These are phyloP conservation scores for Nymphalis urticae DNA, from an alignment of 2,888 invertebrate species.

Conservation along the genomic window DNA sequence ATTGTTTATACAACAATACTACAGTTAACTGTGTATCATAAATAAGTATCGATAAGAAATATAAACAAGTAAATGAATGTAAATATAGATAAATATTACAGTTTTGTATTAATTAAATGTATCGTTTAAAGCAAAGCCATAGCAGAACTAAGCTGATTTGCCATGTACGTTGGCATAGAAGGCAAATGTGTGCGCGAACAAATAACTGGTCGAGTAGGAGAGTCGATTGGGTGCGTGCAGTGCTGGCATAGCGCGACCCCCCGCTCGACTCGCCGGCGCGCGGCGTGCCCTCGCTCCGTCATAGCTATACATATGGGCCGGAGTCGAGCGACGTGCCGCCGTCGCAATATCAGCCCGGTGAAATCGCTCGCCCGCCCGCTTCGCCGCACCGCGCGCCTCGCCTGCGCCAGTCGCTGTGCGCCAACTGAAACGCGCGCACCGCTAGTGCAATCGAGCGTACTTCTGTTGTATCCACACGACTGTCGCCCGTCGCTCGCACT, in stretches of 20 bases:
- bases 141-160: slow-evolving; percentile 46
- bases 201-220: slow-evolving; percentile 68
- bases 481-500: slow-evolving; percentile 56
- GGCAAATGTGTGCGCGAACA: slow-evolving; percentile 43
- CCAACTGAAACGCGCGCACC: slow-evolving; percentile 82
- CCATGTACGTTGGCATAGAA: slow-evolving; percentile 38
- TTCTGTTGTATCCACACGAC: slow-evolving; percentile 60
- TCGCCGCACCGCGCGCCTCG: slow-evolving; percentile 76
- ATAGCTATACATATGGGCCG: slow-evolving; percentile 76
- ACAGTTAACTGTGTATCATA: neutral
- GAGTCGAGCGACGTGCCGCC: slow-evolving; percentile 68
- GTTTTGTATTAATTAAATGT: slow-evolving; percentile 27
- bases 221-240: slow-evolving; percentile 67
- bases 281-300: slow-evolving; percentile 70
- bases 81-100: slow-evolving; percentile 7
- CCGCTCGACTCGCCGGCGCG: slow-evolving; percentile 58
- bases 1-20: neutral
- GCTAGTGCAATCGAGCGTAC: slow-evolving; percentile 76
- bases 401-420: slow-evolving; percentile 81
- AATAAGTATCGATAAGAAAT: neutral
- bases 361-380: slow-evolving; percentile 79
- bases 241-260: slow-evolving; percentile 64
- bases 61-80: slow-evolving; percentile 14
- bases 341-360: slow-evolving; percentile 81
- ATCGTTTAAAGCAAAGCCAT: slow-evolving; percentile 40